phyloP scores from a whole-genome alignment of 2,888 invertebrate species.

The Hofmannophila pseudospretella region DNA sequence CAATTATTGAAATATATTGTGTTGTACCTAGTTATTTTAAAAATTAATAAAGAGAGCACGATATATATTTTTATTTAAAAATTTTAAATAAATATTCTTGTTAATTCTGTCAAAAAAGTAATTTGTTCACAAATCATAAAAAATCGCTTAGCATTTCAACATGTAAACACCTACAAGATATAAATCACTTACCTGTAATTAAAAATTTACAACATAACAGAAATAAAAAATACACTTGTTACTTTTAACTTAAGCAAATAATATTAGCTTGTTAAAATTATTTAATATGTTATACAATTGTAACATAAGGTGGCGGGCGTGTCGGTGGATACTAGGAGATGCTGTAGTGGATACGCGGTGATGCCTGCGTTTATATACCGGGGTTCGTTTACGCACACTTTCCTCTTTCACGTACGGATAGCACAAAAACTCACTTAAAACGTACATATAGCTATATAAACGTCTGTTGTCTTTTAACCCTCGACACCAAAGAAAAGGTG shows the following conservation, averaged over 20 bases:
- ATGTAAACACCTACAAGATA: no score
- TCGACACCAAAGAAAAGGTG: no score
- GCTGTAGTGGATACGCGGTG: constrained; percentile 29
- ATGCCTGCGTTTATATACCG: constrained; percentile 38
- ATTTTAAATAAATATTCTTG: no score
- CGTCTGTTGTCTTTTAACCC: no score
- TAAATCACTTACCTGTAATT: constrained; percentile 17
- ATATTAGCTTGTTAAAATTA: not conserved
- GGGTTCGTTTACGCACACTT: constrained; percentile 1
- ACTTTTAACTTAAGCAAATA: not conserved
- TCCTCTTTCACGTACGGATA: not conserved
- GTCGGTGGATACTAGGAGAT: constrained; percentile 22
- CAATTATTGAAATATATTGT: no score
- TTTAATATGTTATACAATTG: not conserved
- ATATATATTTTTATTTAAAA: no score
- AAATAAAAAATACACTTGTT: constrained; percentile 3
- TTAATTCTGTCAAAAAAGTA: no score
- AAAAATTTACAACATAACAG: constrained; percentile 17
- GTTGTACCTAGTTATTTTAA: no score
- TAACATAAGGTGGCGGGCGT: no score
- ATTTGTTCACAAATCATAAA: no score
- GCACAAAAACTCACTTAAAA: not conserved
- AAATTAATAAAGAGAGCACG: no score
- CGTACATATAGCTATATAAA: not conserved
- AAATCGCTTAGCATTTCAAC: no score